Conservation (phyloP, 2,113 vertebrate species). For the Halichoerus grypus region DNA sequence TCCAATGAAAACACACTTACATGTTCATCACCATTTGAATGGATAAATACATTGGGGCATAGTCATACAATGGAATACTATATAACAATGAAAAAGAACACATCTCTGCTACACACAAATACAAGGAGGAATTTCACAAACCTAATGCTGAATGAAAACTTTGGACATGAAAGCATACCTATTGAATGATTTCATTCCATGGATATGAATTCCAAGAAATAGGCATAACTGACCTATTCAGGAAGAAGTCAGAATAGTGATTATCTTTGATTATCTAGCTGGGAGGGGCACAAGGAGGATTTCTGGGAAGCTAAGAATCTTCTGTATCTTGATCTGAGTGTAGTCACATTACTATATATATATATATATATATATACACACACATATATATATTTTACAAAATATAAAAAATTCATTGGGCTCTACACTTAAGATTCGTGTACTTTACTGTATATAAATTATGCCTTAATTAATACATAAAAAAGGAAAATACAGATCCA, state of each 20-base stretch:
- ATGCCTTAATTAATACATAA: neutral
- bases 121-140: neutral
- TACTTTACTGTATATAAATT: neutral
- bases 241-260: neutral
- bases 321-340: neutral
- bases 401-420: neutral
- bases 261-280: neutral
- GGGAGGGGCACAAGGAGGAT: neutral
- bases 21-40: neutral
- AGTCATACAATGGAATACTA: neutral
- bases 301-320: neutral
- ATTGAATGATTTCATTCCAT: neutral
- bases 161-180: neutral
- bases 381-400: neutral
- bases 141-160: neutral
- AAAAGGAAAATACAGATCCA: neutral
- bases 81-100: neutral
- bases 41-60: rapidly evolving
- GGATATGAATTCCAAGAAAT: neutral
- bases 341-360: neutral
- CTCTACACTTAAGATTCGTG: neutral
- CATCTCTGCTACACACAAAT: neutral
- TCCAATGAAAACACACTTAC: neutral
- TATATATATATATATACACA: neutral
- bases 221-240: neutral